Conservation (phyloP, 2,113 vertebrate genomes). For the Galemys pyrenaicus region DNA sequence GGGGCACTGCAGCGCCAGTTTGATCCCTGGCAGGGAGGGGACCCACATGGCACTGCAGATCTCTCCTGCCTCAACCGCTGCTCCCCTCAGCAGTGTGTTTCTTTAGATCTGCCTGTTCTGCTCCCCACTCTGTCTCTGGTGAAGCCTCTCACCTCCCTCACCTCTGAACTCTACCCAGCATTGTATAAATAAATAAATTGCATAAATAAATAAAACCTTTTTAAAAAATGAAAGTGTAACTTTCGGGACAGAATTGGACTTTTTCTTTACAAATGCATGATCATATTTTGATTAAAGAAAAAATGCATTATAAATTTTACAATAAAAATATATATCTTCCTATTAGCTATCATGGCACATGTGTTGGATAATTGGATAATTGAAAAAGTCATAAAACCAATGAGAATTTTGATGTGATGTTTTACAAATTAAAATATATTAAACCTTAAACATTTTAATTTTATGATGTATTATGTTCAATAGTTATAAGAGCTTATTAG, state of each 20-base stretch:
- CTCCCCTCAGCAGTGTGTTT: too few relatives aligned
- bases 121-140: too few relatives aligned
- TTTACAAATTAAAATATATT: slow-evolving; percentile 7
- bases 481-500: neutral
- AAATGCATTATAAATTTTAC: neutral
- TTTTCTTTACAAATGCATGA: neutral
- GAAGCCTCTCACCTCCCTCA: too few relatives aligned
- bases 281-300: neutral
- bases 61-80: too few relatives aligned
- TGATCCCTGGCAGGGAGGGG: too few relatives aligned
- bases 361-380: neutral
- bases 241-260: neutral
- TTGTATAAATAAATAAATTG: too few relatives aligned
- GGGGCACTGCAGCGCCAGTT: too few relatives aligned
- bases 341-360: neutral
- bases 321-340: neutral
- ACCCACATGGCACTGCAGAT: too few relatives aligned
- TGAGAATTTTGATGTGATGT: neutral
- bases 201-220: too few relatives aligned
- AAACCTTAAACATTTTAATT: neutral
- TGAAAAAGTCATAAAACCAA: neutral
- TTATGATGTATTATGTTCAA: neutral
- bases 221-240: too few relatives aligned
- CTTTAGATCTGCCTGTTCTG: too few relatives aligned
- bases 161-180: too few relatives aligned